Base-by-base conservation (phyloP, 2,888 invertebrate genomes). In the Caenorhabditis sp. region DNA sequence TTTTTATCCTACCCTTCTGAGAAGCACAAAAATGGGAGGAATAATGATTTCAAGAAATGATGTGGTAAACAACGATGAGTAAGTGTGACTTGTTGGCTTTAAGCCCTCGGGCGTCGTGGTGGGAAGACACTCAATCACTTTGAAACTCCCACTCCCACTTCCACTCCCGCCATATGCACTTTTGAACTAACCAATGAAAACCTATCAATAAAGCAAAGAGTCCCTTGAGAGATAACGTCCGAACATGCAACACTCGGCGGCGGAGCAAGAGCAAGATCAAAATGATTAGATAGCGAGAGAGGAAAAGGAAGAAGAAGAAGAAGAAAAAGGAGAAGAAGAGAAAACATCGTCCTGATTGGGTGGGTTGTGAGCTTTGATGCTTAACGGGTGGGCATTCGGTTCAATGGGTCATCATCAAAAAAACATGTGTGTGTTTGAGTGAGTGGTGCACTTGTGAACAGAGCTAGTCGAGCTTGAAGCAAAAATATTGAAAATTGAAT, bases 401-500 rank as follows among this genome's bases (percentile, higher is more conserved):
- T 9, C 9, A 35, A 13, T 9, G 35, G 35, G 35, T 41, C 41
- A 41, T 50, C 37, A 53, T 22, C 50, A 56, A 50, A 50, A 48
- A 48, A 52, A 43, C 17, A 52, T 46, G n/a, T n/a, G n/a, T n/a
- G n/a, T n/a, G 2, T 45, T 45, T 45, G 45, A 20, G 45, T 17
- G 41, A 53, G 39, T 27, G 52, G 37, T 58, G 68, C 58, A 52
- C 58, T 50, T 52, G 27, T 58, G 58, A 56, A 56, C 39, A 30
- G 1, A 8, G 24, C 17, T 39, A 66, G 35, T 50, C 30, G 50
- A 30, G 32, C 26, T 50, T 2, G 22, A 45, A 7, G 46, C 17
- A 35, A 48, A 68, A 68, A 59, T 46, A 48, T 56, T 56, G 68
- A 45, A 70, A 59, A 70, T 70, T 59, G 70, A 53, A 70, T 70